phyloP scores from a whole-genome alignment of 2,888 invertebrate genomes.

The Microctonus hyperodae region DNA sequence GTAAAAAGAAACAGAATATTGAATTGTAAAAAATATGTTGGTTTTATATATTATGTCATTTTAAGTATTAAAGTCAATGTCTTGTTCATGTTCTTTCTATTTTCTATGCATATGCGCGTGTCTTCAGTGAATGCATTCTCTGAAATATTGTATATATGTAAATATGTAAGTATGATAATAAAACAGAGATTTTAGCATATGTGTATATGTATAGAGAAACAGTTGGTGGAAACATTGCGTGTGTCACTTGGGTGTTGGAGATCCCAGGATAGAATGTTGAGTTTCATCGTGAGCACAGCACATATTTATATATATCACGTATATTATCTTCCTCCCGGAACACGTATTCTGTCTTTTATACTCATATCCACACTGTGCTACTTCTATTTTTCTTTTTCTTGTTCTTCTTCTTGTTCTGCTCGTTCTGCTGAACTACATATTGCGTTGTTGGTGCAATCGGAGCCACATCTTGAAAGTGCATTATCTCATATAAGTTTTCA shows the following conservation, averaged over 20 bases:
- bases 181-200: constrained; percentile 37
- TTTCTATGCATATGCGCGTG: constrained; percentile 30
- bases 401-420: background rate
- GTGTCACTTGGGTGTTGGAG: constrained; percentile 33
- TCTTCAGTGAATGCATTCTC: constrained; percentile 7
- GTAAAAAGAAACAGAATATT: no score
- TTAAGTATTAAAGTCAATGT: background rate
- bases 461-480: background rate
- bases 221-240: constrained; percentile 26
- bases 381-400: constrained; percentile 22
- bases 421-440: constrained; percentile 7
- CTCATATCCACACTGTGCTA: constrained; percentile 20
- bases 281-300: constrained; percentile 6
- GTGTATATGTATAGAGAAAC: constrained; percentile 12
- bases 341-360: constrained; percentile 15
- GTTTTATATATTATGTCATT: background rate
- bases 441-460: background rate
- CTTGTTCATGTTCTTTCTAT: background rate
- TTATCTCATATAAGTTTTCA: constrained; percentile 2
- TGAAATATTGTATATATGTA: constrained; percentile 24
- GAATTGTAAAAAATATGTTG: no score
- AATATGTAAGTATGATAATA: constrained; percentile 10
- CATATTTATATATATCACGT: constrained; percentile 28
- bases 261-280: constrained; percentile 15
- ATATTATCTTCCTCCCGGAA: constrained; percentile 21